Percentiles rank a stretch among this genome's conserved stretches.
phyloP scores from a whole-genome alignment of 2,113 vertebrate genomes.

The Poeciliopsis prolifica region DNA sequence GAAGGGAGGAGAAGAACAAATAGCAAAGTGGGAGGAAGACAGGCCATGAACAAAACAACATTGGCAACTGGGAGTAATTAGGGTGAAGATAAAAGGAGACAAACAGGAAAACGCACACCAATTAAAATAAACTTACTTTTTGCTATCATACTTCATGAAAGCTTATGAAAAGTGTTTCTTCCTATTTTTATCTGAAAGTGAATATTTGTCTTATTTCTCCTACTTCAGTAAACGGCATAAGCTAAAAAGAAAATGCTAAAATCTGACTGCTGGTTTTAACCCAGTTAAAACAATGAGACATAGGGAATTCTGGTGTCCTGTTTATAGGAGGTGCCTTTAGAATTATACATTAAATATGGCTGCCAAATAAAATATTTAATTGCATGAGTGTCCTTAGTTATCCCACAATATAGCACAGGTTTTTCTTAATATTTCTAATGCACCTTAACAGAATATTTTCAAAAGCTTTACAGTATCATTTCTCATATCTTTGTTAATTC shows the following conservation, averaged over 20 bases:
- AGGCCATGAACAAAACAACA: conserved; percentile 30
- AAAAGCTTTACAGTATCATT: too few species aligned
- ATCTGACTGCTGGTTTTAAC: neutral
- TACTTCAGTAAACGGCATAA: neutral
- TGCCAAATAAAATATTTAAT: too few species aligned
- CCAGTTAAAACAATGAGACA: too few species aligned
- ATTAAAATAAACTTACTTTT: neutral
- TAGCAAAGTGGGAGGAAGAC: conserved; percentile 16
- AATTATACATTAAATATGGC: too few species aligned
- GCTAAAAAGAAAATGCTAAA: neutral
- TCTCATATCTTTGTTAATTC: too few species aligned
- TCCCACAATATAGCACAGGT: too few species aligned
- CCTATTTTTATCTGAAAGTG: neutral
- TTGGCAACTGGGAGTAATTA: conserved; percentile 43
- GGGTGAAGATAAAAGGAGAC: conserved; percentile 9
- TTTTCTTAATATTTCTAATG: too few species aligned
- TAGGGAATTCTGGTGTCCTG: too few species aligned
- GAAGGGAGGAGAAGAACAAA: conserved; percentile 11
- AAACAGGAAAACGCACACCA: neutral
- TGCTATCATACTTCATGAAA: conserved; percentile 6
- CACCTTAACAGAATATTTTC: too few species aligned
- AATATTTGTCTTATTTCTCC: neutral
- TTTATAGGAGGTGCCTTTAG: too few species aligned
- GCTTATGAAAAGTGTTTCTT: neutral
- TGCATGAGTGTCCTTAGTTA: too few species aligned